Percentiles rank a stretch among this genome's conserved stretches.
Conservation (phyloP, 2,888 invertebrate species). For the Galerucella pusilla region DNA sequence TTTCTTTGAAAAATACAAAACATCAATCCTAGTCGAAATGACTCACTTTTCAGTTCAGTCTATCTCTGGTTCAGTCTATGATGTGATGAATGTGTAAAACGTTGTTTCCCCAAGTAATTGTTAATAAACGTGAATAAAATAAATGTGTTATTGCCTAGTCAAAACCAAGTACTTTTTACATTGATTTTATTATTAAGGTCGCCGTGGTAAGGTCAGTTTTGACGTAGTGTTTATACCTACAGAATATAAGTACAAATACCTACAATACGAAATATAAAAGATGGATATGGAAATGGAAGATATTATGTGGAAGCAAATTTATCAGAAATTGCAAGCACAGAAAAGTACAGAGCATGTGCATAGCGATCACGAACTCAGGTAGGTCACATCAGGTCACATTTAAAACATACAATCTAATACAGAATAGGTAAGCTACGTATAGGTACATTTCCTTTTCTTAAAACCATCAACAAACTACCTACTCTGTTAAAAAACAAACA, state of each 20-base stretch:
- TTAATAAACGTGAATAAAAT: not conserved
- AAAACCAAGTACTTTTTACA: not conserved
- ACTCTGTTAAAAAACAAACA: too few relatives aligned
- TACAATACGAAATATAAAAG: not conserved
- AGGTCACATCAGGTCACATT: slow-evolving; percentile 50
- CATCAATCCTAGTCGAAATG: not conserved
- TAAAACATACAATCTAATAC: too few relatives aligned
- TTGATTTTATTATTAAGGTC: not conserved
- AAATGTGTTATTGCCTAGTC: too few relatives aligned
- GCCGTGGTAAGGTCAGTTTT: not conserved
- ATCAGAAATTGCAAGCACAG: slow-evolving; percentile 74
- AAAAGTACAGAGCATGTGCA: slow-evolving; percentile 69
- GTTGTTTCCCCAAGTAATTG: not conserved
- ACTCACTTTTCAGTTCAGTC: slow-evolving; percentile 3
- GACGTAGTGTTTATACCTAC: not conserved
- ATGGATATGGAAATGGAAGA: slow-evolving; percentile 73
- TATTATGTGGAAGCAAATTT: slow-evolving; percentile 82
- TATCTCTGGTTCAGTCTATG: too few relatives aligned
- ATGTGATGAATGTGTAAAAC: not conserved
- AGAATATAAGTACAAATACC: not conserved
- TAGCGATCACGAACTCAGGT: slow-evolving; percentile 77
- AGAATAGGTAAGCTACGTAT: too few relatives aligned
- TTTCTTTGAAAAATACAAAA: not conserved
- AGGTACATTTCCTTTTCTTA: not conserved
- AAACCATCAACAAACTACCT: too few relatives aligned